Conservation (phyloP, 2,888 invertebrate species). For the Scelioninae gen. 1 region DNA sequence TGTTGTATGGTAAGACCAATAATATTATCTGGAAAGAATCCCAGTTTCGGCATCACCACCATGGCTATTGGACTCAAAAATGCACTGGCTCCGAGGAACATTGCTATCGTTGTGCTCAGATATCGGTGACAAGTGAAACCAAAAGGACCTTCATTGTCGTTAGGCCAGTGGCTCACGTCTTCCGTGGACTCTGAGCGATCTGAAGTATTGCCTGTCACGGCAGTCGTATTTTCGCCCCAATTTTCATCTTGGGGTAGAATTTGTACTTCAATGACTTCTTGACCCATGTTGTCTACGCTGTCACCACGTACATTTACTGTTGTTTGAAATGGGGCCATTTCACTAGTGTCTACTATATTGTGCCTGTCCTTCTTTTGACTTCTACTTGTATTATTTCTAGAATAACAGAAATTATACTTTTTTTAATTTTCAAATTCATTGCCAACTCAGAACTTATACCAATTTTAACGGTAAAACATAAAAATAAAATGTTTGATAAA, state of each 20-base stretch:
- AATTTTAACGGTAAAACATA: too few relatives aligned
- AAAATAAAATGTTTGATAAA: too few relatives aligned
- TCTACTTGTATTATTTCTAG: slow-evolving; percentile 88
- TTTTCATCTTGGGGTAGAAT: too few relatives aligned
- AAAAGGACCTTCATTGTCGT: slow-evolving; percentile 89
- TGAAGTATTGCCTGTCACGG: too few relatives aligned
- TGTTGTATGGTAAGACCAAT: slow-evolving; percentile 89
- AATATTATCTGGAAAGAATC: slow-evolving; percentile 90
- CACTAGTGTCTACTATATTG: slow-evolving; percentile 84
- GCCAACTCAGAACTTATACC: neutral
- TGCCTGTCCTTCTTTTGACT: slow-evolving; percentile 87
- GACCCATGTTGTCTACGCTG: slow-evolving; percentile 92
- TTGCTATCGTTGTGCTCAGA: slow-evolving; percentile 90
- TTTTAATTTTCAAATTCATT: too few relatives aligned
- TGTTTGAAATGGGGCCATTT: slow-evolving; percentile 94
- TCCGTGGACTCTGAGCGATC: too few relatives aligned
- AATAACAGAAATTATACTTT: neutral
- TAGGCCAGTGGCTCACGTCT: slow-evolving; percentile 93
- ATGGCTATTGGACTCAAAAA: slow-evolving; percentile 97
- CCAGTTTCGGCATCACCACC: slow-evolving; percentile 96
- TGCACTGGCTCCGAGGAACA: slow-evolving; percentile 91
- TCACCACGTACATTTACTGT: slow-evolving; percentile 89
- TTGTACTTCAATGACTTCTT: too few relatives aligned
- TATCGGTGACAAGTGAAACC: slow-evolving; percentile 92
- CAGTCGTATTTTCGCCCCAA: too few relatives aligned